Conservation (phyloP, 1,140 invertebrate species). For the Araneus ventricosus region DNA sequence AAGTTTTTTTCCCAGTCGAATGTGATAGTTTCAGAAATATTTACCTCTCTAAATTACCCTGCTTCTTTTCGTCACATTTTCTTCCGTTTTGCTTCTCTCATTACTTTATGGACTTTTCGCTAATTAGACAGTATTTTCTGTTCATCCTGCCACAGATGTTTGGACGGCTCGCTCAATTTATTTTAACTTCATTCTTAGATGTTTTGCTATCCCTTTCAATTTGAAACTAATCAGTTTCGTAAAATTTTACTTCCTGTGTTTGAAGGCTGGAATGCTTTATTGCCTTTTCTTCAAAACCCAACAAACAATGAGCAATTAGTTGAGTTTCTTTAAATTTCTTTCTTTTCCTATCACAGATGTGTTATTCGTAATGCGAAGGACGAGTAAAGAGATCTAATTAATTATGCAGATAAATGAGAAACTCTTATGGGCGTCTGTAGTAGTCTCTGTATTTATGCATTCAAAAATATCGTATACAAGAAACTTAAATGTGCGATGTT, state of each 20-base stretch:
- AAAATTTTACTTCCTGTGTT: neutral
- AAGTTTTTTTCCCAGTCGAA: neutral
- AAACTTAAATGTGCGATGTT: too few species aligned
- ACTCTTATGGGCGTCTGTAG: too few species aligned
- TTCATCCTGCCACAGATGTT: constrained; percentile 7
- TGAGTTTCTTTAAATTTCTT: neutral
- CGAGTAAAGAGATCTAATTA: too few species aligned
- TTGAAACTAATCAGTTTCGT: neutral
- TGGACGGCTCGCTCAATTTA: neutral
- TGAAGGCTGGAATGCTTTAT: neutral
- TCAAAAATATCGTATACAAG: too few species aligned
- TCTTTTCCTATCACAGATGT: neutral
- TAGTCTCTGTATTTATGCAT: too few species aligned
- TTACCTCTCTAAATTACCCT: constrained; percentile 11
- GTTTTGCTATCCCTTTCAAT: neutral
- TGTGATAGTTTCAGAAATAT: constrained; percentile 25
- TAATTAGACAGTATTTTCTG: neutral
- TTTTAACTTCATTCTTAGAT: neutral
- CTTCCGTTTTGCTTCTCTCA: neutral
- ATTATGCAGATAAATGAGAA: too few species aligned
- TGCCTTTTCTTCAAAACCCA: neutral
- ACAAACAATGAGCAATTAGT: neutral
- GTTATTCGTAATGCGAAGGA: too few species aligned
- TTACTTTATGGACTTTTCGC: neutral
- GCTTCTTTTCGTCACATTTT: constrained; percentile 10